Evolutionary conservation across 1,140 invertebrate species (phyloP).

Genomic region (Anoplophora glabripennis): DNA sequence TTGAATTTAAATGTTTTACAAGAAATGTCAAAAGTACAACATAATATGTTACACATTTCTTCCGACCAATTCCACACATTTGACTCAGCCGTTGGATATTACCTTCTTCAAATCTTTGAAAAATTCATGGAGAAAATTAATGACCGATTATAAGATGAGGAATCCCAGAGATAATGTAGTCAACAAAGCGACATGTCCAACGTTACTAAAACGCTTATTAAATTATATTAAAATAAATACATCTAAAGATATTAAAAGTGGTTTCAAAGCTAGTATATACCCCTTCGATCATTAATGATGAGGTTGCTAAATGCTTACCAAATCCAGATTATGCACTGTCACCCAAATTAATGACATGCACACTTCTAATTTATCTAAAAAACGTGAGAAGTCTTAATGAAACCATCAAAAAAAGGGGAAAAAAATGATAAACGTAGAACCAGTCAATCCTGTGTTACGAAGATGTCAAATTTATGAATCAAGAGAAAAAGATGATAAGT

Average conservation of each 20-base stretch:
- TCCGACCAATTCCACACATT: slow-evolving; percentile 46
- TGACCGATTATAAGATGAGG: slow-evolving; percentile 22
- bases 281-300: too few species aligned
- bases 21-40: slow-evolving; percentile 38
- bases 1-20: slow-evolving; percentile 9
- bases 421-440: too few species aligned
- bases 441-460: too few species aligned
- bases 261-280: too few species aligned
- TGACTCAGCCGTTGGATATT: slow-evolving; percentile 47
- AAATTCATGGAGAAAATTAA: slow-evolving; percentile 41
- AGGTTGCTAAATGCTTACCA: too few species aligned
- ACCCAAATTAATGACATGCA: too few species aligned
- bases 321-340: too few species aligned
- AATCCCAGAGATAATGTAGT: neutral
- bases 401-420: too few species aligned
- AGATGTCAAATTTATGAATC: too few species aligned
- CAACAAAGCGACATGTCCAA: neutral
- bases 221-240: neutral
- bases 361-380: too few species aligned
- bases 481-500: too few species aligned
- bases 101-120: slow-evolving; percentile 47
- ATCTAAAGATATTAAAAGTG: neutral
- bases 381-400: too few species aligned
- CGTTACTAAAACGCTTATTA: neutral
- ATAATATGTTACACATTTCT: slow-evolving; percentile 45